Evolutionary conservation across 2,113 vertebrate genomes (phyloP), one percentile per base, ranked within the genome.

Genomic region (Oreochromis aureus): DNA sequence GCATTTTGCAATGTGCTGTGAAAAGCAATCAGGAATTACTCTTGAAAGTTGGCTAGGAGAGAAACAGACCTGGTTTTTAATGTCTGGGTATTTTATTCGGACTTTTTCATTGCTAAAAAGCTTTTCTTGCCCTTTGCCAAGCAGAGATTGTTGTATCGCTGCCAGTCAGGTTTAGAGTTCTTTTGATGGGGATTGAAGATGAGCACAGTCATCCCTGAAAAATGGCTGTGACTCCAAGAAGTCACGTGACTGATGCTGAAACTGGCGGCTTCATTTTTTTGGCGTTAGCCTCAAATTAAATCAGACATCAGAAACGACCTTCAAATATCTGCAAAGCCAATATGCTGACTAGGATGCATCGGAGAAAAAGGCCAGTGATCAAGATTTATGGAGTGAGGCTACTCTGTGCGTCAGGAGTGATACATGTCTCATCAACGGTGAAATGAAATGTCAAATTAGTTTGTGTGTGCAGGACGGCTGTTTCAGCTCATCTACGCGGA

Each of bases 1-100:
- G 91, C 87, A 94, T 95, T 96, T 94, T 93, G 91, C 82, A 90
- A 91, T 95, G 95, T 93, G 91, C 95, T 92, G 91, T 86, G 59
- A 83, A 87, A 91, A 93, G 92, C 89, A 92, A 94, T 93, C 89
- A 88, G 89, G 58, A 91, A 94, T 89, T 53, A 82, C 89, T 95
- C 80, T 69, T 89, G 79, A 89, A 92, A 90, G 87, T 86, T 94
- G 90, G 91, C 89, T 89, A 81, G 58, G 58, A 90, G 61, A 90
- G 80, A 90, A 87, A 82, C 87, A 81, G 46, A 85, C 73, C 56
- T 84, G 69, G 71, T 91, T 86, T 92, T 87, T 89, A 87, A 92
- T 89, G 85, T 76, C 78, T 11, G 44, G 34, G 76, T 86, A 85
- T 86, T 91, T 95, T 86, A 90, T 87, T 92, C 90, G 18, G 84